A percentile compares a stretch with the other conserved stretches of the same genome.
These are phyloP conservation scores for Borostomias antarcticus DNA, from an alignment of 2,797 vertebrate species.

Conservation along the genomic window DNA sequence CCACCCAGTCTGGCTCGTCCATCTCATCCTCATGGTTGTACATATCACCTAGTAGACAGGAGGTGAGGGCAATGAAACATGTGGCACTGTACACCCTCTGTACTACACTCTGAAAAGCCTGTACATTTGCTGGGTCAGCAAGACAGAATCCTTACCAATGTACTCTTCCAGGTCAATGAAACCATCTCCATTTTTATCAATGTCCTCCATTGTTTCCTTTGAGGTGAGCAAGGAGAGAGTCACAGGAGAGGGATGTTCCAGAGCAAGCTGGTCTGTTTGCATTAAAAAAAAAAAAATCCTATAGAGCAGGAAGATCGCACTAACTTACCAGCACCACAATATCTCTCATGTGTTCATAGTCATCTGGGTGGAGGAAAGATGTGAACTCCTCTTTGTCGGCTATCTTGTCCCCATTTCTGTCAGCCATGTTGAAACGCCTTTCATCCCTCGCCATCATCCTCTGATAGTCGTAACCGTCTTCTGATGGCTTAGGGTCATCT, in stretches of 20 bases:
- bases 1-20: constrained; percentile 90
- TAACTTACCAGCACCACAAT: constrained; percentile 86
- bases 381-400: constrained; percentile 89
- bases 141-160: constrained; percentile 91
- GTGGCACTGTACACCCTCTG: no score
- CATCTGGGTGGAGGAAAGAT: constrained; percentile 90
- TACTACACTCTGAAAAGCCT: no score
- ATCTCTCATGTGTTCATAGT: constrained; percentile 91
- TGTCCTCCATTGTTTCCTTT: constrained; percentile 94
- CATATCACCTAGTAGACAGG: constrained; percentile 83
- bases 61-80: background rate
- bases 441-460: constrained; percentile 90
- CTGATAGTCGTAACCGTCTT: constrained; percentile 86
- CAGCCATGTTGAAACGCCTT: constrained; percentile 86
- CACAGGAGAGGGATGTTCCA: background rate
- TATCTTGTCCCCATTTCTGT: constrained; percentile 81
- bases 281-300: background rate
- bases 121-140: no score
- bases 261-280: background rate
- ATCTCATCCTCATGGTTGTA: constrained; percentile 79
- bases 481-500: constrained; percentile 83
- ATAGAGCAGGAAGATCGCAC: background rate
- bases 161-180: constrained; percentile 91
- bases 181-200: constrained; percentile 91
- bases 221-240: constrained; percentile 7